Base-by-base conservation (phyloP, 2,113 vertebrate species). In the Melanerpes formicivorus region DNA sequence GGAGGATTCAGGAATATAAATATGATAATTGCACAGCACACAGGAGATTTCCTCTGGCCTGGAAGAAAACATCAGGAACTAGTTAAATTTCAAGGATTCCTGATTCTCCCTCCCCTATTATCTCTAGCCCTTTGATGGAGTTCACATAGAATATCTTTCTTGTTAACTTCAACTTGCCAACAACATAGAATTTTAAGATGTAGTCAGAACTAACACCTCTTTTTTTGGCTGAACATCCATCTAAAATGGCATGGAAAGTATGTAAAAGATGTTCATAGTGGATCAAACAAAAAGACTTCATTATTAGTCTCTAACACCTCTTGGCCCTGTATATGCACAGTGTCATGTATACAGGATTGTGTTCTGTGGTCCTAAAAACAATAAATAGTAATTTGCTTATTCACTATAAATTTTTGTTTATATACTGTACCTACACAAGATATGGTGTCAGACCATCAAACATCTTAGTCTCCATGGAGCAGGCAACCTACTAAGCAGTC, bases 401-500 rank as follows among this genome's bases (percentile, higher is more conserved):
- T 87, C 34, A 29, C 70, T 55, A 73, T 65, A 37, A 18, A 69
- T 77, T 82, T 95, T 56, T 93, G 32, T 63, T 95, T 80, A 60
- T 75, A 87, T 52, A 60, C 64, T 77, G 55, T 85, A 80, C 16
- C 67, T 84, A 48, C 42, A 87, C 73, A 71, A 93, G 74, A 52
- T 66, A 74, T 0, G 2, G 52, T 84, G 56, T 60, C 64, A 87
- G 40, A 37, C 60, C 74, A 54, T 84, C 79, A 96, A 70, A 80
- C 67, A 65, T 90, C 90, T 88, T 90, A 94, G 52, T 14, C 37
- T 87, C 18, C 56, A 76, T 0, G 0, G 55, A 55, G 22, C 59
- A 79, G 37, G 46, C 59, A 87, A 80, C 67, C 52, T 87, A 77
- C 84, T 82, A 89, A 90, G 87, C 32, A 95, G 67, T 84, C 71